phyloP scores from a whole-genome alignment of 2,888 invertebrate genomes.

The Nephrotoma appendiculata region DNA sequence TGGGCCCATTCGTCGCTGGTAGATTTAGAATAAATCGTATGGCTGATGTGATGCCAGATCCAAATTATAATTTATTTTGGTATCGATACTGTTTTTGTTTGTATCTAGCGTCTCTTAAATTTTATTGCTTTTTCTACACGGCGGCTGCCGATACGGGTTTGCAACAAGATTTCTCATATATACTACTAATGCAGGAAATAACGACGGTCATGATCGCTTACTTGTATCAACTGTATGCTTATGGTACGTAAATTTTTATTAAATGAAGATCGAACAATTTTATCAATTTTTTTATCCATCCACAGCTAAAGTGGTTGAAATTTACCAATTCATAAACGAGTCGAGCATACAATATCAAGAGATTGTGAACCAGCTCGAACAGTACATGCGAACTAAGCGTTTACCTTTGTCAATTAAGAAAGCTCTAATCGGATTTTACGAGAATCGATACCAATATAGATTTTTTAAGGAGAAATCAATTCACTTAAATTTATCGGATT shows the following conservation, averaged over 20 bases:
- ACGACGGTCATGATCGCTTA: not conserved
- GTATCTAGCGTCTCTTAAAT: not conserved
- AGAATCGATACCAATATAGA: conserved; percentile 40
- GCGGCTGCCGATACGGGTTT: too few species aligned
- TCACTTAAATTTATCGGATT: conserved; percentile 36
- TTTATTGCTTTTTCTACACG: not conserved
- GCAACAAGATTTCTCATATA: not conserved
- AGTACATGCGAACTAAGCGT: conserved; percentile 43
- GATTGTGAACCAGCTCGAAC: conserved; percentile 38
- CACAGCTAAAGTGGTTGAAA: not conserved
- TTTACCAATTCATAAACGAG: not conserved
- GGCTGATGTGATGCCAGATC: not conserved
- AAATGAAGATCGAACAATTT: not conserved
- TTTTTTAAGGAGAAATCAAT: conserved; percentile 43
- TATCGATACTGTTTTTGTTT: not conserved
- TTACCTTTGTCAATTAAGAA: conserved; percentile 37
- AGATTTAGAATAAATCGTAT: not conserved
- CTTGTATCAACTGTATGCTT: not conserved
- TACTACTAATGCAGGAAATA: not conserved
- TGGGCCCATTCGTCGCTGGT: too few species aligned
- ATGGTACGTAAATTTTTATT: not conserved
- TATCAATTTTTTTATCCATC: not conserved
- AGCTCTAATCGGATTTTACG: conserved; percentile 40
- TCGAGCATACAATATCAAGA: conserved; percentile 33
- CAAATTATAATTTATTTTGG: not conserved